Base-by-base conservation (phyloP, 64 coral and sea anemone species). In the Stichodactyla helianthus region DNA sequence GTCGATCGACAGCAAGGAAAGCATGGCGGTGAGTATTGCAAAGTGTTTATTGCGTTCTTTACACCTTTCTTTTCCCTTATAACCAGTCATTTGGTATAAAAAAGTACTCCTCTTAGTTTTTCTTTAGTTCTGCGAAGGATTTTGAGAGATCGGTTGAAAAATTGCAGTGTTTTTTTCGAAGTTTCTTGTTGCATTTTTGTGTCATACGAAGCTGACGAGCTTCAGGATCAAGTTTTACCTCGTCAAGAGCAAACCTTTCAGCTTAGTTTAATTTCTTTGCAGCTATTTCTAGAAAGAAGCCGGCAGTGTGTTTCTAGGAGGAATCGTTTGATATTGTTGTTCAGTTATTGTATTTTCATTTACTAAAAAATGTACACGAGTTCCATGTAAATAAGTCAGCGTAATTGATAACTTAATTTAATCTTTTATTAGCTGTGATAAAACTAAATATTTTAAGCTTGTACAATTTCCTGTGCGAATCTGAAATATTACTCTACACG, bases 1-100 rank as follows among this genome's bases (percentile, higher is more conserved):
- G 51, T 67, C 35, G 51, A 53, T 53, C 85, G 53, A 85, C 22
- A 85, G 54, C 83, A 85, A 86, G 22, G 85, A 77, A 87, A 79
- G 64, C 71, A 71, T 55, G 53, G 71, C 62, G 68, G 71, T 77
- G 22, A 77, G 65, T 65, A 44, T 52, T 50, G 15, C 5, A 31
- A 67, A 44, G 35, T 44, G 28, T 57, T 86, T 71, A 53, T 15
- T 68, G 4, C 14, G 15, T 10, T 71, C 20, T 71, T 86, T 15
- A 74, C 20, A 11, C 3, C 64, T 70, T 65, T 86, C 50, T 17
- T 26, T 31, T 22, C 51, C 51, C 17, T 22, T 35, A 31, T 31
- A 85, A 85, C 35, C 5, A 61, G 15, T 64, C 64, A 20, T 53
- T 57, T 54, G 17, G 18, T 52, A 14, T 82, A 50, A 11, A 3